These are phyloP conservation scores for Climacteris rufus DNA, from an alignment of 2,113 vertebrate genomes.

Conservation along the genomic window DNA sequence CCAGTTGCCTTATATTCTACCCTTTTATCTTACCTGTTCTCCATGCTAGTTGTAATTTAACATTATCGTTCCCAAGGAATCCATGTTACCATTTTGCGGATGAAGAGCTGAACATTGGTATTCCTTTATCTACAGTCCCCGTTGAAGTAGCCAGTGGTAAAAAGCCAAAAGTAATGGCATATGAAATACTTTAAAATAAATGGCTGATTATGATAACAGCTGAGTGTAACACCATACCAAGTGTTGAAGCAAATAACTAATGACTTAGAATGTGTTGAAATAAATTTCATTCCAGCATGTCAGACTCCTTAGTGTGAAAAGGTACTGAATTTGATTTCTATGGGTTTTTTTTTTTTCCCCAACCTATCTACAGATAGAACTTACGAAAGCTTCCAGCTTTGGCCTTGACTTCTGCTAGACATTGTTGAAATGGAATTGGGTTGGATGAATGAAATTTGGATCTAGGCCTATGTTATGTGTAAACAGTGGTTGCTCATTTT, in stretches of 20 bases:
- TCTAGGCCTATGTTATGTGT: neutral
- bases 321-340: neutral
- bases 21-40: neutral
- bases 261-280: slow-evolving; percentile 1
- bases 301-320: neutral
- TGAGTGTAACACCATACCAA: neutral
- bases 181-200: neutral
- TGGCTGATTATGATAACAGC: neutral
- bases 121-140: neutral
- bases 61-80: neutral
- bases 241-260: neutral
- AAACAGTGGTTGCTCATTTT: neutral
- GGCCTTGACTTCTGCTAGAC: neutral
- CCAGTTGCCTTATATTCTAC: neutral
- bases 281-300: neutral
- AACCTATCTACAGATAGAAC: neutral
- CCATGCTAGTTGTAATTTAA: neutral
- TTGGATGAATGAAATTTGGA: neutral
- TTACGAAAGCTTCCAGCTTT: neutral
- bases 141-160: neutral
- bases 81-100: neutral
- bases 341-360: neutral
- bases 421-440: neutral
- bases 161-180: neutral
- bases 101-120: neutral